Conservation (phyloP, 1,140 invertebrate species). For the Bilobella aurantiaca region DNA sequence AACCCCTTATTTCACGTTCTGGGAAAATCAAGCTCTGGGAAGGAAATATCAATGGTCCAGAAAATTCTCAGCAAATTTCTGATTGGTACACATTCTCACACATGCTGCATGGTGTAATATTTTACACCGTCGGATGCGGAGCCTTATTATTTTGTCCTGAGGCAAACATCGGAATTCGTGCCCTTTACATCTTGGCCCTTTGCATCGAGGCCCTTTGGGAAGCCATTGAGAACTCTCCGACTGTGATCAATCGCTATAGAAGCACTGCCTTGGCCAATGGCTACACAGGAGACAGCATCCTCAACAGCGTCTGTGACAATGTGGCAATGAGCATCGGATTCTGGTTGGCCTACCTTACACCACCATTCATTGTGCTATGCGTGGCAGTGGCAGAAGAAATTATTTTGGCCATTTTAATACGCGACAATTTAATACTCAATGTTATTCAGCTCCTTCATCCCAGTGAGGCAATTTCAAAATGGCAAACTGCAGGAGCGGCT, state of each 20-base stretch:
- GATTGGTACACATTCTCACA: conserved; percentile 10
- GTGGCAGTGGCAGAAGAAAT: conserved; percentile 9
- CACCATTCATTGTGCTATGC: neutral
- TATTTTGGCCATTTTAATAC: neutral
- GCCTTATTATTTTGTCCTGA: neutral
- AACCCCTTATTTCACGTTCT: neutral
- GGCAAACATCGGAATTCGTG: neutral
- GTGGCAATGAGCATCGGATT: conserved; percentile 2
- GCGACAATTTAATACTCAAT: conserved; percentile 10
- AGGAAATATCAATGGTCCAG: neutral
- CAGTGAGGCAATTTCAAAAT: neutral
- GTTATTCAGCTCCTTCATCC: neutral
- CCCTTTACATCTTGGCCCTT: neutral
- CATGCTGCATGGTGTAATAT: conserved; percentile 9
- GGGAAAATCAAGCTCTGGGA: conserved; percentile 1
- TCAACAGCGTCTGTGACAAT: neutral
- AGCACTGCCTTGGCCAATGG: neutral
- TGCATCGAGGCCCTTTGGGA: conserved; percentile 1
- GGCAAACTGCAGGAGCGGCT: neutral
- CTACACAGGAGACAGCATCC: conserved; percentile 4
- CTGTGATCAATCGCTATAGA: conserved; percentile 4
- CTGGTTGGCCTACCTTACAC: neutral
- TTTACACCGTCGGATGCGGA: neutral
- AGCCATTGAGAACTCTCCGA: conserved; percentile 2
- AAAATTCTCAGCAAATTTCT: conserved; percentile 10